A percentile compares a stretch with the other conserved stretches of the same genome.
phyloP scores from a whole-genome alignment of 2,888 invertebrate genomes.

The Zygaena filipendulae region DNA sequence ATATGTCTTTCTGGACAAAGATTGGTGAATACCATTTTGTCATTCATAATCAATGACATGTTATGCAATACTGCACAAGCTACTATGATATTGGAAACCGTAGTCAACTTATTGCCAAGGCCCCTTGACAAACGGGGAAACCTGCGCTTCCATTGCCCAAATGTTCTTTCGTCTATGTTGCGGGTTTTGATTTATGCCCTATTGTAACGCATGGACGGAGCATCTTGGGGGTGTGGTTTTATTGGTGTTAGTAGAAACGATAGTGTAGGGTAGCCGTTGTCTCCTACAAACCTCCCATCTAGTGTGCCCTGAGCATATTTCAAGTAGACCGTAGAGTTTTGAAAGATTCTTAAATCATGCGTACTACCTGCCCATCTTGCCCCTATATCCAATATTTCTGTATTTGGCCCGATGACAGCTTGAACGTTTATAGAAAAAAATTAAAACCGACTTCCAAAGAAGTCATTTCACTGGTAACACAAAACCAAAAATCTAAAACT shows the following conservation, averaged over 20 bases:
- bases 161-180: slow-evolving; percentile 9
- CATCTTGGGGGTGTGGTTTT: slow-evolving; percentile 5
- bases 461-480: no score
- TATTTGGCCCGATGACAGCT: slow-evolving; percentile 4
- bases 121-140: slow-evolving; percentile 10
- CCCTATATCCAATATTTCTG: slow-evolving; percentile 9
- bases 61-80: slow-evolving; percentile 12
- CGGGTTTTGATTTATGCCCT: slow-evolving; percentile 7
- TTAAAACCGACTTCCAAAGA: no score
- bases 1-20: not conserved
- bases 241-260: slow-evolving; percentile 8
- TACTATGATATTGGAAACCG: slow-evolving; percentile 11
- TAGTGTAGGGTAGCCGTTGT: slow-evolving; percentile 9
- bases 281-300: slow-evolving; percentile 9
- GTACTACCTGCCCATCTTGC: slow-evolving; percentile 10
- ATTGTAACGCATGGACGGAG: slow-evolving; percentile 6
- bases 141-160: slow-evolving; percentile 6
- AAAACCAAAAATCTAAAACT: no score
- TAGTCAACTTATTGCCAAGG: slow-evolving; percentile 10
- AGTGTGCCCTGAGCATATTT: slow-evolving; percentile 5
- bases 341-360: slow-evolving; percentile 11
- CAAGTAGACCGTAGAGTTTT: slow-evolving; percentile 9
- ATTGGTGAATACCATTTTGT: not conserved
- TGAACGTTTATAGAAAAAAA: no score
- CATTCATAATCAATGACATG: slow-evolving; percentile 5